phyloP scores from a whole-genome alignment of 2,888 invertebrate species.

The Tenthredo livida region DNA sequence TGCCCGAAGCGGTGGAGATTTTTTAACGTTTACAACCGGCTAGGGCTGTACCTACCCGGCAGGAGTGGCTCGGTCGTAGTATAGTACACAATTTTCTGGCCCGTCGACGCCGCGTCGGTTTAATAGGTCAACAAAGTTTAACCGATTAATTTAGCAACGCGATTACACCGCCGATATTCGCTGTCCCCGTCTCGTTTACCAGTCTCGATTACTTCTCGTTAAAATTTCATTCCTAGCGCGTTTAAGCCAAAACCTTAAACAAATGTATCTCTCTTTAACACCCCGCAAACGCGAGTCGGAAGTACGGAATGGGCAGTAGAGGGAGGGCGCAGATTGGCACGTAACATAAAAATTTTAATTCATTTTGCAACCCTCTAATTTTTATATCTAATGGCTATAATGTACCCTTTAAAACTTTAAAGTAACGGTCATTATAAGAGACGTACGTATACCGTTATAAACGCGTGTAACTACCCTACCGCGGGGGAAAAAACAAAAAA shows the following conservation, averaged over 20 bases:
- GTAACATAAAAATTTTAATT: background rate
- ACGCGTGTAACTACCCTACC: background rate
- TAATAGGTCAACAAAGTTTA: conserved; percentile 53
- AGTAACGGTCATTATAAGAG: background rate
- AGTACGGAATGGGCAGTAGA: background rate
- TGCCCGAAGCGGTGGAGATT: background rate
- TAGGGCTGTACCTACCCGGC: background rate
- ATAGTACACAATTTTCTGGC: conserved; percentile 42
- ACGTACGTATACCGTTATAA: background rate
- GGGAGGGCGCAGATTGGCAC: background rate
- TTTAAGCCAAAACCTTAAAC: conserved; percentile 28
- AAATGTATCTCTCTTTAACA: conserved; percentile 38
- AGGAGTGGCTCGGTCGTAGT: background rate
- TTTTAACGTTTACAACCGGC: background rate
- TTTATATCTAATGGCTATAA: background rate
- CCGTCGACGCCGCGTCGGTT: conserved; percentile 35
- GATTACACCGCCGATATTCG: conserved; percentile 49
- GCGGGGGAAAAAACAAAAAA: background rate
- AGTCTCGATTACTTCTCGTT: conserved; percentile 51
- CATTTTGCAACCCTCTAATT: background rate
- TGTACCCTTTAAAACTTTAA: background rate
- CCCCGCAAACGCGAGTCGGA: background rate
- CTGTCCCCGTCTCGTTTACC: conserved; percentile 35
- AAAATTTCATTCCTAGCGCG: conserved; percentile 42
- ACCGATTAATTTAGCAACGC: conserved; percentile 50